Evolutionary conservation across 1,140 invertebrate genomes (phyloP).

Genomic region (Adelges cooleyi): DNA sequence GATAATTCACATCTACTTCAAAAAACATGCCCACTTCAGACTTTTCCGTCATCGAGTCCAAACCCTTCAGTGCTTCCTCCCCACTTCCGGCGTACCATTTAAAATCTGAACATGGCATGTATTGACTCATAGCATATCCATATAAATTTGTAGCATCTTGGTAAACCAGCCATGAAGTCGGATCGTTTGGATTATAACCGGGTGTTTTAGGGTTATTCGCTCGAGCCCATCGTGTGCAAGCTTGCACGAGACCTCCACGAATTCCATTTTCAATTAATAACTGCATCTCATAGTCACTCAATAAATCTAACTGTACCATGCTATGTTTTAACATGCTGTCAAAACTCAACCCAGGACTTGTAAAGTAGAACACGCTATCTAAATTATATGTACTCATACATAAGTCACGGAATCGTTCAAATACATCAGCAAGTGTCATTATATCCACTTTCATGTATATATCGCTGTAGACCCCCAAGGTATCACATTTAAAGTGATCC

Average conservation of each 20-base stretch:
- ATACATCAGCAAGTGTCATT: conserved; percentile 38
- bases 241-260: conserved; percentile 35
- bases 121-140: no score
- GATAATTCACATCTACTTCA: conserved; percentile 39
- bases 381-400: conserved; percentile 31
- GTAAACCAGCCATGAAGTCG: conserved; percentile 39
- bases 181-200: conserved; percentile 37
- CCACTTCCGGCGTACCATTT: conserved; percentile 38
- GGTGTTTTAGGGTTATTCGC: conserved; percentile 42
- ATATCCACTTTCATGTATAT: conserved; percentile 41
- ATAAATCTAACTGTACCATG: conserved; percentile 40
- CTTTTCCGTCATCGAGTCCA: conserved; percentile 35
- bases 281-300: conserved; percentile 40
- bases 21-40: conserved; percentile 42
- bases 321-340: conserved; percentile 40
- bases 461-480: conserved; percentile 39
- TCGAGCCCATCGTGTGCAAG: conserved; percentile 37
- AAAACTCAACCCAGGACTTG: conserved; percentile 38
- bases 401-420: conserved; percentile 40
- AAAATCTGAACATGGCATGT: no score
- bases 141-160: conserved; percentile 47
- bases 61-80: no score
- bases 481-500: conserved; percentile 37
- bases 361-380: conserved; percentile 35
- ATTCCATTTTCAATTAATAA: conserved; percentile 37